phyloP scores from a whole-genome alignment of 2,888 invertebrate genomes.

The Tachina grossa region DNA sequence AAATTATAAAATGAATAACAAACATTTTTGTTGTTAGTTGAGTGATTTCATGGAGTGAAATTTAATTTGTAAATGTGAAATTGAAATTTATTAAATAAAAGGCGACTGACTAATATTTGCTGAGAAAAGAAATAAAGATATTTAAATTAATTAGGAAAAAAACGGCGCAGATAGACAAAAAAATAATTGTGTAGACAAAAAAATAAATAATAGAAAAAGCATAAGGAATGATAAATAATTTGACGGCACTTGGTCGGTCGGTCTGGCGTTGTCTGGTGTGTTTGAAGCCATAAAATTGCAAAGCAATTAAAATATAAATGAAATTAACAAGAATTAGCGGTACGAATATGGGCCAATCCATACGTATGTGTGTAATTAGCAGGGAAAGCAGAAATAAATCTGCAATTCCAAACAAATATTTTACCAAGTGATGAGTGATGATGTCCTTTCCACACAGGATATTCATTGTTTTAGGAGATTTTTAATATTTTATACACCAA shows the following conservation, averaged over 20 bases:
- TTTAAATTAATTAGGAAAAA: constrained; percentile 38
- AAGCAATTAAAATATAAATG: constrained; percentile 65
- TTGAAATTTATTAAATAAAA: constrained; percentile 10
- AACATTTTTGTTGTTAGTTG: constrained; percentile 6
- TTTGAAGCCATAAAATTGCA: constrained; percentile 57
- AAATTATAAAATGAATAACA: constrained; percentile 28
- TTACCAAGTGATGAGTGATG: too few relatives aligned
- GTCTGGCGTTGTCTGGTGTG: constrained; percentile 20
- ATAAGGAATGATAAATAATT: constrained; percentile 39
- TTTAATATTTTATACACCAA: too few relatives aligned
- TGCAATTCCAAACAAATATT: neutral
- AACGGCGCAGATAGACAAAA: constrained; percentile 21
- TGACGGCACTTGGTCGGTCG: constrained; percentile 32
- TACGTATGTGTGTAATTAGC: neutral
- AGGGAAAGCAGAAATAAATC: too few relatives aligned
- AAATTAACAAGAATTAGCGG: constrained; percentile 56
- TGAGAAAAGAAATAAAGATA: constrained; percentile 7
- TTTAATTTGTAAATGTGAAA: neutral
- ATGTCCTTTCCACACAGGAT: too few relatives aligned
- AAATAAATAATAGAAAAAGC: constrained; percentile 23
- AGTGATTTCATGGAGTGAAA: constrained; percentile 4
- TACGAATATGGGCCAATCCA: constrained; percentile 50
- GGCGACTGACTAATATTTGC: constrained; percentile 15
- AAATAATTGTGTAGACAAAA: too few relatives aligned
- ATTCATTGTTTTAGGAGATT: too few relatives aligned